Percentiles rank a stretch among this genome's conserved stretches.
Evolutionary conservation across 2,888 invertebrate species (phyloP).

Genomic region (Poecilobothrus nobilitatus): DNA sequence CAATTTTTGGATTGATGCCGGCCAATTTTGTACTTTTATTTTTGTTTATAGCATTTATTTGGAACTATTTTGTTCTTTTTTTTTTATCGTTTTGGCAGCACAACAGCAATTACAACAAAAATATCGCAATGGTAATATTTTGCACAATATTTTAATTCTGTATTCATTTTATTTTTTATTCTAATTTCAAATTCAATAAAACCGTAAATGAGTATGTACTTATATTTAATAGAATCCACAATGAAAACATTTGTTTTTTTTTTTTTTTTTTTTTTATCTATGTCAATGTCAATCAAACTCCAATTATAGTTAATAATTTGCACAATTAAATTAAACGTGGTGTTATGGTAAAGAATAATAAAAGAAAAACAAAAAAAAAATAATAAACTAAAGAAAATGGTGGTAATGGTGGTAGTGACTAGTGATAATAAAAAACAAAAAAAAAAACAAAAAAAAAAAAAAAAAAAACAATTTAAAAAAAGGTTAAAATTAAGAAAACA

Average conservation of each 20-base stretch:
- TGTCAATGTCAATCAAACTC: conserved; percentile 1
- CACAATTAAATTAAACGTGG: not conserved
- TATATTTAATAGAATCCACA: too few relatives aligned
- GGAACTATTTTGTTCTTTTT: not conserved
- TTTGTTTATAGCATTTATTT: not conserved
- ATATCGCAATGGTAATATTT: not conserved
- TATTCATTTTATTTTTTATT: too few relatives aligned
- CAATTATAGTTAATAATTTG: conserved; percentile 6
- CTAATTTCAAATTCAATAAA: too few relatives aligned
- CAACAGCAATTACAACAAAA: not conserved
- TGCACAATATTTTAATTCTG: too few relatives aligned
- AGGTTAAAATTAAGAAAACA: too few relatives aligned
- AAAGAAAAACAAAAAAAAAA: not conserved
- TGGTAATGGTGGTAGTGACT: too few relatives aligned
- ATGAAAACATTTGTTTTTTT: too few relatives aligned
- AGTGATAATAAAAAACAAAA: too few relatives aligned
- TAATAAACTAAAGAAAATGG: not conserved
- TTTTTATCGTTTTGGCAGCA: not conserved
- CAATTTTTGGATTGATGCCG: not conserved
- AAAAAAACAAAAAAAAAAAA: too few relatives aligned
- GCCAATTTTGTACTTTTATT: not conserved
- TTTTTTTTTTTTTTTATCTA: not conserved
- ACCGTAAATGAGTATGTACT: too few relatives aligned
- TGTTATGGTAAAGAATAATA: not conserved
- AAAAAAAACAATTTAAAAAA: too few relatives aligned